Evolutionary conservation across 2,113 vertebrate genomes (phyloP).

Genomic region (Casuarius casuarius): DNA sequence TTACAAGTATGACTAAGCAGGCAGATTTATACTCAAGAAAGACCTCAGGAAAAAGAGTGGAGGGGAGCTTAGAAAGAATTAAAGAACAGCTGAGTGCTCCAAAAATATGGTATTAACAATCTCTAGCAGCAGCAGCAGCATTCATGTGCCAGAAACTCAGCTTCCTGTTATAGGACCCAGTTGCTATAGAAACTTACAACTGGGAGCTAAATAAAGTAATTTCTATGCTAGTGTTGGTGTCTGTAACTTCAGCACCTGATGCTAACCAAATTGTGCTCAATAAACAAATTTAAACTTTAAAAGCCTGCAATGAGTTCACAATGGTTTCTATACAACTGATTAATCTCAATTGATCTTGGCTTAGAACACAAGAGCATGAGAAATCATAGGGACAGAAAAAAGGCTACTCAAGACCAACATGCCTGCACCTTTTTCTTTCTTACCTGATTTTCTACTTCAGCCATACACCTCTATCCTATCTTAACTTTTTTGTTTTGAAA

Average conservation of each 20-base stretch:
- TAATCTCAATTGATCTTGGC: conserved; percentile 80
- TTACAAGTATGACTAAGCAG: conserved; percentile 67
- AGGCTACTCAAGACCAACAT: conserved; percentile 58
- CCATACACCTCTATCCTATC: conserved; percentile 6
- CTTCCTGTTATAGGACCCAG: conserved; percentile 74
- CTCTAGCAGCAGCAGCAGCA: conserved; percentile 41
- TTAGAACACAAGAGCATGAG: conserved; percentile 68
- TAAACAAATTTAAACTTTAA: conserved; percentile 83
- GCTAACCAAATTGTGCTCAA: conserved; percentile 81
- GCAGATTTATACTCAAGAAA: conserved; percentile 37
- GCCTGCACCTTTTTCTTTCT: conserved; percentile 51
- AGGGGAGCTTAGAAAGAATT: neutral
- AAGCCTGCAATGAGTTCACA: conserved; percentile 70
- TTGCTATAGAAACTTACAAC: conserved; percentile 87
- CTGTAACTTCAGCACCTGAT: conserved; percentile 81
- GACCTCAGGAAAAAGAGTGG: neutral
- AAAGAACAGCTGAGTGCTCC: conserved; percentile 38
- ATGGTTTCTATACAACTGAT: conserved; percentile 77
- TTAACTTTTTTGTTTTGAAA: conserved; percentile 39
- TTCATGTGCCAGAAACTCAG: conserved; percentile 67
- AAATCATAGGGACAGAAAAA: conserved; percentile 73
- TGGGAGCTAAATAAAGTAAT: conserved; percentile 85
- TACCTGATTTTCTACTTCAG: conserved; percentile 64
- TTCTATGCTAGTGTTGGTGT: conserved; percentile 81
- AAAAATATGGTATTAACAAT: conserved; percentile 59